Conservation (phyloP, 2,888 invertebrate species). For the Gymnosoma rotundatum region DNA sequence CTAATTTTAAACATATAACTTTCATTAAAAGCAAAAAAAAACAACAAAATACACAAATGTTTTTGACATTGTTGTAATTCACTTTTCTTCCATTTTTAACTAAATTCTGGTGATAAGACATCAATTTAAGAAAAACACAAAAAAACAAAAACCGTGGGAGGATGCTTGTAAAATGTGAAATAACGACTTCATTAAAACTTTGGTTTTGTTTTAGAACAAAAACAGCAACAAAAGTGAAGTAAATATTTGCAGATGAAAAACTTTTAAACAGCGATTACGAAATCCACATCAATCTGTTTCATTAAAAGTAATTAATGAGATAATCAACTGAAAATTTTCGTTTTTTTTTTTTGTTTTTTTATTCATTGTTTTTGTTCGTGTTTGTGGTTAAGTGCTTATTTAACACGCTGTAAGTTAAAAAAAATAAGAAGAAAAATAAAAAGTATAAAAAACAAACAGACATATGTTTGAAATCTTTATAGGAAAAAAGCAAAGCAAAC, state of each 20-base stretch:
- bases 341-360: not conserved
- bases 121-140: not conserved
- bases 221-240: not conserved
- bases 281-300: conserved; percentile 75
- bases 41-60: not conserved
- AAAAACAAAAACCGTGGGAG: not conserved
- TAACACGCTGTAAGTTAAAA: conserved; percentile 50
- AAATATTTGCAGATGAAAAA: conserved; percentile 6
- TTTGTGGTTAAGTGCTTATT: conserved; percentile 52
- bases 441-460: not conserved
- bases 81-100: not conserved
- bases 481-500: too few relatives aligned
- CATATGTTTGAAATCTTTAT: too few relatives aligned
- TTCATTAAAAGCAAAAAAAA: not conserved
- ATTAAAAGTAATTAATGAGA: conserved; percentile 76
- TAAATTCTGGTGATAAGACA: not conserved
- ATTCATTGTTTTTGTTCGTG: not conserved
- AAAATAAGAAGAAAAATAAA: not conserved
- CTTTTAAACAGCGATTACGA: conserved; percentile 47
- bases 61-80: conserved; percentile 3
- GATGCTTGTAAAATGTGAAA: not conserved
- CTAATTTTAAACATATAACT: too few relatives aligned
- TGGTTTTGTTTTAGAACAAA: conserved; percentile 1
- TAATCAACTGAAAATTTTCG: conserved; percentile 76
- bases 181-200: conserved; percentile 45